phyloP scores from a whole-genome alignment of 2,888 invertebrate genomes.

The Dascillus cervinus region DNA sequence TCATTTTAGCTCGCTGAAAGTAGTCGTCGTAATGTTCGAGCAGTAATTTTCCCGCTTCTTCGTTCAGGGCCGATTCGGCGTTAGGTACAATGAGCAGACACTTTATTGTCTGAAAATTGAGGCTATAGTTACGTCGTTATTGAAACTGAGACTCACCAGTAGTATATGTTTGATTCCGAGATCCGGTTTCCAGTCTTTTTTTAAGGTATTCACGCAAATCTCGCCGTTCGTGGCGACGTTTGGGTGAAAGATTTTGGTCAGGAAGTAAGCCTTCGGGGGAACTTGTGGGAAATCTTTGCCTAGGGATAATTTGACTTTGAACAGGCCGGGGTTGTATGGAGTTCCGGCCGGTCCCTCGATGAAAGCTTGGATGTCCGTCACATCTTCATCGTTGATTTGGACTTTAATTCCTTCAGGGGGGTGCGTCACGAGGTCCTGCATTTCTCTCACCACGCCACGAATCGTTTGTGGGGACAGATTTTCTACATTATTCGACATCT shows the following conservation, averaged over 20 bases:
- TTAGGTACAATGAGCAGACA: slow-evolving; percentile 96
- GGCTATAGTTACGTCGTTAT: not conserved
- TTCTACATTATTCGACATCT: slow-evolving; percentile 83
- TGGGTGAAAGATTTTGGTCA: slow-evolving; percentile 95
- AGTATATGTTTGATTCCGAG: slow-evolving; percentile 92
- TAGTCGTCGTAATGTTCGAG: slow-evolving; percentile 91
- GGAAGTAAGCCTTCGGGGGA: slow-evolving; percentile 88
- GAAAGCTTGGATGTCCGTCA: slow-evolving; percentile 87
- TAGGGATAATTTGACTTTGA: slow-evolving; percentile 81
- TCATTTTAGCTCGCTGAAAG: slow-evolving; percentile 79
- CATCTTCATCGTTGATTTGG: slow-evolving; percentile 82
- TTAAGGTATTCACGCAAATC: slow-evolving; percentile 93
- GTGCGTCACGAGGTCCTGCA: slow-evolving; percentile 71
- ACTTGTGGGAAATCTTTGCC: slow-evolving; percentile 88
- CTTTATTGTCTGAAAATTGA: slow-evolving; percentile 67
- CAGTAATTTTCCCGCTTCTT: slow-evolving; percentile 90
- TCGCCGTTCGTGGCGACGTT: slow-evolving; percentile 91
- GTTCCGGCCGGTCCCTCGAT: slow-evolving; percentile 88
- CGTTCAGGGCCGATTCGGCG: slow-evolving; percentile 94
- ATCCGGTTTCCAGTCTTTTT: slow-evolving; percentile 95
- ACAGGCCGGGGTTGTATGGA: slow-evolving; percentile 83
- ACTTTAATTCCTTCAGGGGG: slow-evolving; percentile 91
- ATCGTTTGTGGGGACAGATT: slow-evolving; percentile 92
- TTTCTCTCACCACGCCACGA: slow-evolving; percentile 78
- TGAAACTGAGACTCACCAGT: slow-evolving; percentile 51